Evolutionary conservation across 2,888 invertebrate species (phyloP).

Genomic region (Spodoptera littoralis): DNA sequence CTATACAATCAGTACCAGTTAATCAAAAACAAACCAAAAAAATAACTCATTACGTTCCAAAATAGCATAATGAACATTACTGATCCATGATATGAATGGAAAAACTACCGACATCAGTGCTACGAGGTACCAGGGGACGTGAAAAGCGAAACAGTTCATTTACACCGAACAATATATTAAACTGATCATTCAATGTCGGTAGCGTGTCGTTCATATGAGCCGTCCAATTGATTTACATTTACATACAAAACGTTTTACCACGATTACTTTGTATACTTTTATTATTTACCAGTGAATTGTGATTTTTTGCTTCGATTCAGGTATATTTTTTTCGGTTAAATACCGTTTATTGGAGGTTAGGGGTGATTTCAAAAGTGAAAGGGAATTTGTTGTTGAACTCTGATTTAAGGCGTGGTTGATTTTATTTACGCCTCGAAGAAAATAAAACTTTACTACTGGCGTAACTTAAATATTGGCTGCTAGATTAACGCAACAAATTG

Average conservation of each 20-base stretch:
- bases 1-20: no score
- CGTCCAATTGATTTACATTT: conserved; percentile 77
- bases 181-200: conserved; percentile 50
- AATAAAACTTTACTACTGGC: no score
- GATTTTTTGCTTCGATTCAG: conserved; percentile 65
- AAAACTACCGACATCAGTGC: conserved; percentile 8
- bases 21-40: no score
- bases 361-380: neutral
- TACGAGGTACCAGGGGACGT: conserved; percentile 27
- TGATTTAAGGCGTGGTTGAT: neutral
- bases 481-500: no score
- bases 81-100: no score
- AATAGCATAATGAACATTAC: no score
- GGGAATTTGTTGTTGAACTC: no score
- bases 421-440: neutral
- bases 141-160: conserved; percentile 38
- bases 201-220: conserved; percentile 59
- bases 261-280: conserved; percentile 77
- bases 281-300: conserved; percentile 71
- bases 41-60: no score
- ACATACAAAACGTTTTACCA: conserved; percentile 78
- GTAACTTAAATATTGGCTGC: no score
- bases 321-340: conserved; percentile 31
- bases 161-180: conserved; percentile 32
- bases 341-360: neutral